A percentile compares a stretch with the other conserved stretches of the same genome.
These are phyloP conservation scores for Montipora efflorescens DNA, from an alignment of 64 coral and sea anemone genomes.

Conservation along the genomic window DNA sequence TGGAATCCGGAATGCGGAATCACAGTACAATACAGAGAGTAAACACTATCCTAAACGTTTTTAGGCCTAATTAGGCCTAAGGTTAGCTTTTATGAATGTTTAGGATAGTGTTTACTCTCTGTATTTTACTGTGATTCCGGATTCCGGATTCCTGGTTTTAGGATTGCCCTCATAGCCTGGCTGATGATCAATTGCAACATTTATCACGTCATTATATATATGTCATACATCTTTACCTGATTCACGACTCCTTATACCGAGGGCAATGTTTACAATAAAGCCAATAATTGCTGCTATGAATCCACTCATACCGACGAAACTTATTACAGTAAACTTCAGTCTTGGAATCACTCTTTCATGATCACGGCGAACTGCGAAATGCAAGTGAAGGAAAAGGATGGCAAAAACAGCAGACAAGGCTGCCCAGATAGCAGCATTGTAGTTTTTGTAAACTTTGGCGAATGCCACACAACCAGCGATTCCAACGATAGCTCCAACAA, in stretches of 20 bases:
- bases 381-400: conserved; percentile 18
- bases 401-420: conserved; percentile 31
- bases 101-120: too few relatives aligned
- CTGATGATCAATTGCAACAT: too few relatives aligned
- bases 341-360: conserved; percentile 18
- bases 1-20: too few relatives aligned
- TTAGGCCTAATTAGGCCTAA: too few relatives aligned
- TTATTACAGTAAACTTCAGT: conserved; percentile 10
- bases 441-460: conserved; percentile 13
- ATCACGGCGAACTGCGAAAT: conserved; percentile 24
- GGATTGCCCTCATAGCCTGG: too few relatives aligned
- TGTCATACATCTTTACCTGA: neutral
- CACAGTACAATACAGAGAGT: too few relatives aligned
- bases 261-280: neutral
- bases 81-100: too few relatives aligned
- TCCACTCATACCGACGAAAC: neutral
- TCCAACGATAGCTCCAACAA: conserved; percentile 14
- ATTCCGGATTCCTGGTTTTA: too few relatives aligned
- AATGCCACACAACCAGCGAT: conserved; percentile 7
- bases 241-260: conserved; percentile 24
- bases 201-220: too few relatives aligned
- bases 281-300: neutral
- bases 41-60: too few relatives aligned
- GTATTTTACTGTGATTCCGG: too few relatives aligned
- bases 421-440: conserved; percentile 26